phyloP scores from a whole-genome alignment of 1,140 invertebrate species.

The Zaprionus ornatus region DNA sequence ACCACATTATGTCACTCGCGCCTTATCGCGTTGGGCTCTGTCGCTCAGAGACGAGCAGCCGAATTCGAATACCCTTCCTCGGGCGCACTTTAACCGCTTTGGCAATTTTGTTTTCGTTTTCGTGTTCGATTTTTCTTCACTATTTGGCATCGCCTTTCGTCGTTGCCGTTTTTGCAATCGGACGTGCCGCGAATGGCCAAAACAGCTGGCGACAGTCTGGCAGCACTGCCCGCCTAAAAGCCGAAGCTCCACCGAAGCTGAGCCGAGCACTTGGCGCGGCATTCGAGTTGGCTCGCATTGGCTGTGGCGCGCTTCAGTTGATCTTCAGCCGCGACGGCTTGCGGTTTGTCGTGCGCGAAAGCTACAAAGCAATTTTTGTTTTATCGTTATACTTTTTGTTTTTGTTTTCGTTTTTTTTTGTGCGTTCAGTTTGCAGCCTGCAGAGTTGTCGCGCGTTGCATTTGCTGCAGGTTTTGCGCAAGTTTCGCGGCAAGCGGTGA shows the following conservation, averaged over 20 bases:
- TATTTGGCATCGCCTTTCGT: slow-evolving; percentile 3
- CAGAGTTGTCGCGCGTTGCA: neutral
- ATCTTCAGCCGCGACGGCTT: slow-evolving; percentile 57
- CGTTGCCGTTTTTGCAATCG: slow-evolving; percentile 40
- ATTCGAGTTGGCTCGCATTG: neutral
- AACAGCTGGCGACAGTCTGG: slow-evolving; percentile 17
- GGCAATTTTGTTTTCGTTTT: slow-evolving; percentile 5
- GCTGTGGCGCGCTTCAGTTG: slow-evolving; percentile 44
- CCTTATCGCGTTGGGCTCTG: neutral
- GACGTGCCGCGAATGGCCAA: slow-evolving; percentile 37
- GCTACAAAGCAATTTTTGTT: neutral
- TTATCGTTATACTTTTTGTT: slow-evolving; percentile 10
- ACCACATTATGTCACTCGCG: neutral
- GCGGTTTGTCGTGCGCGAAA: slow-evolving; percentile 44
- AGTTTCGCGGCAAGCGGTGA: slow-evolving; percentile 34
- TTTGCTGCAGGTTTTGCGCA: slow-evolving; percentile 52
- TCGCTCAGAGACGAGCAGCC: neutral
- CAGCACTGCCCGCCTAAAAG: slow-evolving; percentile 8
- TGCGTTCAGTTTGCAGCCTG: neutral
- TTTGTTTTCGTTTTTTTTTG: slow-evolving; percentile 2
- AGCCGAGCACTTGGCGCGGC: neutral
- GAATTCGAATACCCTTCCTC: neutral
- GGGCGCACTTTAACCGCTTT: slow-evolving; percentile 13
- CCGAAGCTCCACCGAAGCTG: neutral
- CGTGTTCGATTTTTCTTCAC: slow-evolving; percentile 1